Conservation (phyloP, 1,140 invertebrate species). For the Neotoxoptera formosana region DNA sequence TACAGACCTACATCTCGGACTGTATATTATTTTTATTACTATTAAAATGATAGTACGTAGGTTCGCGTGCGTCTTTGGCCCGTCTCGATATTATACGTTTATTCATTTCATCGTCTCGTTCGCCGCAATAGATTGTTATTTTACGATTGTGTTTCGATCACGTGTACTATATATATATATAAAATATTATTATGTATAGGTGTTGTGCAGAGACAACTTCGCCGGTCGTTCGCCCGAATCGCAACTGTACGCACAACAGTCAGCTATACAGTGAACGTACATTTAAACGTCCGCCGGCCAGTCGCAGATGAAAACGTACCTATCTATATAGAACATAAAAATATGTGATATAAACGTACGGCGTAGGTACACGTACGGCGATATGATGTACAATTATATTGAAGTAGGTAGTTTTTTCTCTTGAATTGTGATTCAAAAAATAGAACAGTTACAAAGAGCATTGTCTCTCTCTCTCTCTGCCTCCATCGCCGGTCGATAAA, state of each 20-base stretch:
- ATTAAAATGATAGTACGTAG: background rate
- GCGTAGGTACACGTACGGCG: background rate
- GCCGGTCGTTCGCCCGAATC: conserved; percentile 23
- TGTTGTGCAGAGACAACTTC: background rate
- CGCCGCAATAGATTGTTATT: background rate
- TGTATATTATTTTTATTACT: conserved; percentile 7
- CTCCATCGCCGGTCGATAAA: background rate
- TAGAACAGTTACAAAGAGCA: background rate
- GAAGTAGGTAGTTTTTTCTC: conserved; percentile 2
- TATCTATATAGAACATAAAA: background rate
- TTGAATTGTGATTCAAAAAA: background rate
- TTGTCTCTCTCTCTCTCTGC: background rate
- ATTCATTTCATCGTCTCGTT: background rate
- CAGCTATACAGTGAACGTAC: background rate
- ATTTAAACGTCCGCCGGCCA: background rate
- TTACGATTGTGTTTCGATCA: conserved; percentile 17
- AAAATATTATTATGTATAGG: background rate
- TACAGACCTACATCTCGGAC: background rate
- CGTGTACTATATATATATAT: background rate
- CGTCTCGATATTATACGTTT: background rate
- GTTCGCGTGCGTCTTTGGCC: background rate
- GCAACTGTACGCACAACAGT: background rate
- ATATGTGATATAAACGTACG: background rate
- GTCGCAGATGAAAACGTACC: background rate
- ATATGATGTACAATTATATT: background rate